phyloP scores from a whole-genome alignment of 2,113 vertebrate species.

The Emydura subglobosa region DNA sequence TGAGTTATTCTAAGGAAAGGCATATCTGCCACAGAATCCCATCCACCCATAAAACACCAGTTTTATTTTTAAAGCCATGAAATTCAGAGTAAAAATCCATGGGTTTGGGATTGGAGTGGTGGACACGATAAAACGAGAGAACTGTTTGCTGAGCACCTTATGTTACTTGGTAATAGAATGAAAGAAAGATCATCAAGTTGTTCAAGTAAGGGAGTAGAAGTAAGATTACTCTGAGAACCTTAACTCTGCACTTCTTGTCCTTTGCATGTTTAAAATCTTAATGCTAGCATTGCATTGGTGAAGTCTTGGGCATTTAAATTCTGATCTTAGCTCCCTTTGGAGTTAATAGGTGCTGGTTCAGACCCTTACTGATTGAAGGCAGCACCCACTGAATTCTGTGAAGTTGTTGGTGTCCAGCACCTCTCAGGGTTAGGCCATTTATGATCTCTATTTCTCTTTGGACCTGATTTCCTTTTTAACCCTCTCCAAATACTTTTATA shows the following conservation, averaged over 20 bases:
- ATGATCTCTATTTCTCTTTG: not conserved
- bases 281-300: not conserved
- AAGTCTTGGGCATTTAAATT: not conserved
- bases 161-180: not conserved
- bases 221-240: not conserved
- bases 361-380: not conserved
- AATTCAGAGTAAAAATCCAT: not conserved
- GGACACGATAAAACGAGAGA: not conserved
- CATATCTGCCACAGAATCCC: not conserved
- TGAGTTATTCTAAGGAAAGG: not conserved
- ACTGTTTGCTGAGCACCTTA: not conserved
- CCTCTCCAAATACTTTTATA: not conserved
- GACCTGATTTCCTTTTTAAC: not conserved
- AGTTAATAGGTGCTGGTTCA: accelerated
- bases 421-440: no score
- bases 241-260: not conserved
- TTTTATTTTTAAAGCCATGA: not conserved
- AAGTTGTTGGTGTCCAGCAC: no score
- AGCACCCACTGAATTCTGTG: not conserved
- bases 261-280: not conserved
- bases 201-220: not conserved
- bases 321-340: not conserved
- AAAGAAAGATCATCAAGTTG: not conserved
- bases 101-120: not conserved
- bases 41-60: not conserved